Conservation (phyloP, 2,888 invertebrate species). For the Nemapogon koenigi region DNA sequence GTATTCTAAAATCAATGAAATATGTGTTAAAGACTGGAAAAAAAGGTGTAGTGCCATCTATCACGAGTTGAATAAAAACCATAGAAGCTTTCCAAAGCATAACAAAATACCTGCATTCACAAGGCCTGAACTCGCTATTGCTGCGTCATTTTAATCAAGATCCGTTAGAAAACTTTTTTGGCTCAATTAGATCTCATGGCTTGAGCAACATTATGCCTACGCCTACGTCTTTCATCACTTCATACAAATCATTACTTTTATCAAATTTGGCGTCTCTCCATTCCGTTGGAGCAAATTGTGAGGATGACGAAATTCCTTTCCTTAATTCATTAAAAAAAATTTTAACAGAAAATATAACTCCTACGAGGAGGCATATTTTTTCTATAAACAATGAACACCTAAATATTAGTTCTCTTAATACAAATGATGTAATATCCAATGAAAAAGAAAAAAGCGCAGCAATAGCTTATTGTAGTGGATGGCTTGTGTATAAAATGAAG, state of each 20-base stretch:
- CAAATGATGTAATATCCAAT: neutral
- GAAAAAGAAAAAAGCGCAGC: neutral
- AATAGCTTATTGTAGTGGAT: neutral
- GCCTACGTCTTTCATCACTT: conserved; percentile 2
- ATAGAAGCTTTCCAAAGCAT: conserved; percentile 2
- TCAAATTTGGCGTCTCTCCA: conserved; percentile 10
- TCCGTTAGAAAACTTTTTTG: too few species aligned
- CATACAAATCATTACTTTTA: conserved; percentile 8
- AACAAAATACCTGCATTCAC: neutral
- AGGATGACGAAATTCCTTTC: conserved; percentile 5
- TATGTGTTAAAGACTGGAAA: conserved; percentile 1
- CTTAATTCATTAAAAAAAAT: neutral
- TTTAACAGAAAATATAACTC: neutral
- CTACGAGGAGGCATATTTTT: neutral
- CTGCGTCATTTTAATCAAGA: conserved; percentile 15
- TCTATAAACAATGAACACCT: neutral
- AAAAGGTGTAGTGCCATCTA: neutral
- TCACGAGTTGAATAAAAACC: conserved; percentile 2
- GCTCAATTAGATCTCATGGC: too few species aligned
- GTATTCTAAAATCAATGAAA: conserved; percentile 9
- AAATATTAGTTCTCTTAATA: neutral
- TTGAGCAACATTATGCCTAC: conserved; percentile 4
- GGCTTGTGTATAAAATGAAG: neutral
- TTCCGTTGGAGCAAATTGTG: conserved; percentile 12
- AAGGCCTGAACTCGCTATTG: conserved; percentile 10